Evolutionary conservation across 2,888 invertebrate genomes (phyloP).

Genomic region (Pegoplata infirma): DNA sequence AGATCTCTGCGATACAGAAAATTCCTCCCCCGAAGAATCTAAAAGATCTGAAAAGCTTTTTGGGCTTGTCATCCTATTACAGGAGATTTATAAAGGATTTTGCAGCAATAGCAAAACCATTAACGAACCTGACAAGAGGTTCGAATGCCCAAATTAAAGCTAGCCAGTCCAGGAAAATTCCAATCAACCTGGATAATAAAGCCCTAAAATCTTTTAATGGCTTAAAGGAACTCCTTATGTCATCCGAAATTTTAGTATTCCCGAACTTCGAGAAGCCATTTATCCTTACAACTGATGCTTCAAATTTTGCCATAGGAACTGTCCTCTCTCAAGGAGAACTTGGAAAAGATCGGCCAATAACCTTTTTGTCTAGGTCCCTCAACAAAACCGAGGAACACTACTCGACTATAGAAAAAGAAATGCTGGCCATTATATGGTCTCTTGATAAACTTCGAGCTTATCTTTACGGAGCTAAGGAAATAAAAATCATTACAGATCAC

Average conservation of each 20-base stretch:
- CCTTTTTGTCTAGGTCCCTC: conserved; percentile 33
- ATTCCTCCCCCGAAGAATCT: conserved; percentile 30
- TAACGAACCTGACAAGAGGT: conserved; percentile 42
- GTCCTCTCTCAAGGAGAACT: conserved; percentile 47
- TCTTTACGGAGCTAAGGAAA: conserved; percentile 34
- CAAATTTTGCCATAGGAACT: too few species aligned
- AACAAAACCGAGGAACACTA: conserved; percentile 47
- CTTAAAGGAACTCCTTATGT: conserved; percentile 33
- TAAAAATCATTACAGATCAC: too few species aligned
- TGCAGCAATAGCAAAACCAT: conserved; percentile 27
- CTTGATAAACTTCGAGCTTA: conserved; percentile 30
- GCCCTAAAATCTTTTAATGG: conserved; percentile 32
- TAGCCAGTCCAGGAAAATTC: conserved; percentile 36
- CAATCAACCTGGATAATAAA: conserved; percentile 9
- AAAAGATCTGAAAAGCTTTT: conserved; percentile 45
- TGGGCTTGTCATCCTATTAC: conserved; percentile 39
- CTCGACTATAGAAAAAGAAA: conserved; percentile 49
- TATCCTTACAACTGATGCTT: conserved; percentile 54
- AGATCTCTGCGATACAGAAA: conserved; percentile 2
- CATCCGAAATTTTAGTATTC: conserved; percentile 46
- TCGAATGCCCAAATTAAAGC: conserved; percentile 36
- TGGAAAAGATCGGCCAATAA: conserved; percentile 30
- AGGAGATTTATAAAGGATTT: too few species aligned
- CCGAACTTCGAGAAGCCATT: conserved; percentile 33
- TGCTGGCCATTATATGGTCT: conserved; percentile 45